A percentile compares a stretch with the other conserved stretches of the same genome.
Conservation (phyloP, 2,888 invertebrate genomes). For the Bimastos eiseni region DNA sequence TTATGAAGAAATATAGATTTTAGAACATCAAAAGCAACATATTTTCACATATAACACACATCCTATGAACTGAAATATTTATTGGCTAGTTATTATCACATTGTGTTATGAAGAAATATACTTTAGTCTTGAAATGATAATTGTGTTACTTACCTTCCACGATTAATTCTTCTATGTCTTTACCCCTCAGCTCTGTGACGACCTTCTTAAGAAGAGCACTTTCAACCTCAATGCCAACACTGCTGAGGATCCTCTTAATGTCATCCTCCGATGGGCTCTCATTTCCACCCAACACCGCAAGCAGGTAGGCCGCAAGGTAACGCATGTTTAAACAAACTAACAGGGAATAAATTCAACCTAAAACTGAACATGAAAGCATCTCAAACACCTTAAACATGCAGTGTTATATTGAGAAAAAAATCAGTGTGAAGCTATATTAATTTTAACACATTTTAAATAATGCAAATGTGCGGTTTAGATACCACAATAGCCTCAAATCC, state of each 20-base stretch:
- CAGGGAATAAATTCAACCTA: not conserved
- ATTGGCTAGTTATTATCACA: no score
- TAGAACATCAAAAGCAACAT: no score
- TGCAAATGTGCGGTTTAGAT: not conserved
- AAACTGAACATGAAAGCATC: not conserved
- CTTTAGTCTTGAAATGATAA: no score
- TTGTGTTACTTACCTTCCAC: slow-evolving; percentile 68
- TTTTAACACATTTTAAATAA: not conserved
- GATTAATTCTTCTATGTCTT: slow-evolving; percentile 85
- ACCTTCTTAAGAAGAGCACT: slow-evolving; percentile 81
- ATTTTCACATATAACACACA: no score
- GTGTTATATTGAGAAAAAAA: not conserved
- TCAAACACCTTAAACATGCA: not conserved
- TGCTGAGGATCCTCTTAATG: slow-evolving; percentile 90
- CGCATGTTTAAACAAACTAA: slow-evolving; percentile 71
- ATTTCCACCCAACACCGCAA: slow-evolving; percentile 90
- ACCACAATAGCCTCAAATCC: not conserved
- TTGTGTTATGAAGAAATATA: no score
- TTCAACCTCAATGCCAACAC: slow-evolving; percentile 92
- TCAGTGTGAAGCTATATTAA: not conserved
- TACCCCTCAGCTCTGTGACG: slow-evolving; percentile 82
- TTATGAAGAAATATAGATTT: no score
- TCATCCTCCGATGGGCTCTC: slow-evolving; percentile 79
- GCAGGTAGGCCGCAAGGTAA: slow-evolving; percentile 98
- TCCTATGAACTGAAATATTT: no score